These are phyloP conservation scores for Chloroceryle inda DNA, from an alignment of 2,797 vertebrate species.

Conservation along the genomic window DNA sequence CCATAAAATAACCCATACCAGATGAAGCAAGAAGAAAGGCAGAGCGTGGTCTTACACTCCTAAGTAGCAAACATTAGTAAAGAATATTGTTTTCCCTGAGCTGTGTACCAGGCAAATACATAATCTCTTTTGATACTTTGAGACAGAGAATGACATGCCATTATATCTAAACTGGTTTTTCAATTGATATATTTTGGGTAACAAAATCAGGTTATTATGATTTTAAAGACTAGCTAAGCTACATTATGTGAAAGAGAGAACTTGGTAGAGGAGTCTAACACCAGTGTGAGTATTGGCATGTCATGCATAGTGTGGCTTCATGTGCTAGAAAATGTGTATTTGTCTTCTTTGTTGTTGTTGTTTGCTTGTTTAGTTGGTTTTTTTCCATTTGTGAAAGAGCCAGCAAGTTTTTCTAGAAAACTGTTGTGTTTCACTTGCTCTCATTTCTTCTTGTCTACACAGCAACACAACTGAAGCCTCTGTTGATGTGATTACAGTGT, in stretches of 20 bases:
- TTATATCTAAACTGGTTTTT: background rate
- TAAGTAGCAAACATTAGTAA: background rate
- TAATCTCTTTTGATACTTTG: background rate
- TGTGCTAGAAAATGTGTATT: accelerated
- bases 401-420: background rate
- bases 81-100: background rate
- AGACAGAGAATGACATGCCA: background rate
- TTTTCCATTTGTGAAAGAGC: background rate
- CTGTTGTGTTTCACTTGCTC: background rate
- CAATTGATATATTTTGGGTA: background rate
- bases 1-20: background rate
- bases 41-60: background rate
- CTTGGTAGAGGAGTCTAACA: background rate
- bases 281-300: background rate
- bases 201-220: background rate
- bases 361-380: background rate
- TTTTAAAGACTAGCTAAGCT: background rate
- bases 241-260: background rate
- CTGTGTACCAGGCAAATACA: background rate
- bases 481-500: background rate
- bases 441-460: background rate
- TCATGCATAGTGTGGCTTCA: background rate
- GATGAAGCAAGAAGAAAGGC: background rate
- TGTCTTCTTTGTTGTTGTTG: background rate
- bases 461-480: background rate